Evolutionary conservation across 2,113 vertebrate genomes (phyloP).

Genomic region (Phylloscopus whistleri): DNA sequence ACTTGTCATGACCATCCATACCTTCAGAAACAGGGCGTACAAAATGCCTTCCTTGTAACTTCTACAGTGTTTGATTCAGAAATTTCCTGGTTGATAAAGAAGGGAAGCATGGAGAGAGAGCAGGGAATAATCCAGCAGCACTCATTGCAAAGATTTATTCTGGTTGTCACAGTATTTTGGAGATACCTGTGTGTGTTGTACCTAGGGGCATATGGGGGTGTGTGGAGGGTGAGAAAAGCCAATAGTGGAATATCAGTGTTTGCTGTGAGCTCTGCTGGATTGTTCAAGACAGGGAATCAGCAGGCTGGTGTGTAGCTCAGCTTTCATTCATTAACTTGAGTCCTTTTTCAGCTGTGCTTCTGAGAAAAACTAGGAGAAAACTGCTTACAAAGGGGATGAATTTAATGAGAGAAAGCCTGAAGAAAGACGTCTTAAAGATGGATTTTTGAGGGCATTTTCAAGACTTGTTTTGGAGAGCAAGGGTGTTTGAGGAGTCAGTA

Average conservation of each 20-base stretch:
- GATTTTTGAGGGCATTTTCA: neutral
- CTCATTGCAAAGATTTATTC: neutral
- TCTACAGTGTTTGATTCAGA: neutral
- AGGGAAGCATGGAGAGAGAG: neutral
- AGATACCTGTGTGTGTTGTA: neutral
- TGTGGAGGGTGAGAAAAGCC: neutral
- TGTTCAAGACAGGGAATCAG: neutral
- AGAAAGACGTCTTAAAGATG: neutral
- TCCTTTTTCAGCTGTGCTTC: neutral
- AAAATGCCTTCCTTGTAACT: neutral
- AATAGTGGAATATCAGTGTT: neutral
- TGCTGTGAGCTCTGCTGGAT: neutral
- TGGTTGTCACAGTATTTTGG: neutral
- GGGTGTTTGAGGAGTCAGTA: neutral
- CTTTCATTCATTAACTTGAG: neutral
- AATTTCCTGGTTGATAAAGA: neutral
- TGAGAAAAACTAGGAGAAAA: neutral
- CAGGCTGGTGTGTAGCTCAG: neutral
- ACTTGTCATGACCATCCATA: fast-evolving
- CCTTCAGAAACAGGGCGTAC: neutral
- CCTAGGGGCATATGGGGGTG: neutral
- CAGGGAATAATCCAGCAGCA: neutral
- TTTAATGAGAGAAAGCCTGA: neutral
- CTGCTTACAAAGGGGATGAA: neutral
- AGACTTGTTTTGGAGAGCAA: neutral